Percentiles rank a stretch among this genome's conserved stretches.
Evolutionary conservation across 1,140 invertebrate genomes (phyloP).

Genomic region (Drosophila lacertosa): DNA sequence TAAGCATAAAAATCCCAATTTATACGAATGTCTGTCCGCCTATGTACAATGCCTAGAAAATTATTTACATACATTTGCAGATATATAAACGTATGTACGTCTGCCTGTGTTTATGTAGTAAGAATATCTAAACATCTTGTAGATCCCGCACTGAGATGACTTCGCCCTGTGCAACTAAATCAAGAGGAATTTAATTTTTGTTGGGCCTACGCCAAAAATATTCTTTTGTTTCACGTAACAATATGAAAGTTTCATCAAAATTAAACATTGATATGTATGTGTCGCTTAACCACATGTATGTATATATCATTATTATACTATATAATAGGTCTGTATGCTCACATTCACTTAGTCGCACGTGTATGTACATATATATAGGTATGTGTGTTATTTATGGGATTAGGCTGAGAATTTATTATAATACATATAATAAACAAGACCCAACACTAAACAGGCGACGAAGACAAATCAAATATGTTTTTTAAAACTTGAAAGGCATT

Average conservation of each 20-base stretch:
- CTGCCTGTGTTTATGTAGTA: slow-evolving; percentile 33
- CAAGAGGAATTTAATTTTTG: slow-evolving; percentile 50
- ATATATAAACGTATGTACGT: not conserved
- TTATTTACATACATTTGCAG: slow-evolving; percentile 1
- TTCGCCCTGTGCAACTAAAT: slow-evolving; percentile 50
- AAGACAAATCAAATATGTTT: slow-evolving; percentile 7
- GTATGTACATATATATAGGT: slow-evolving; percentile 16
- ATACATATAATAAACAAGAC: slow-evolving; percentile 23
- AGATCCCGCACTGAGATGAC: slow-evolving; percentile 32
- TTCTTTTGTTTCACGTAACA: slow-evolving; percentile 56
- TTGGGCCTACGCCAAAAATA: slow-evolving; percentile 48
- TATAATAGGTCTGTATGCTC: slow-evolving; percentile 6
- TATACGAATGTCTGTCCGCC: slow-evolving; percentile 6
- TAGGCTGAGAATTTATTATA: slow-evolving; percentile 42
- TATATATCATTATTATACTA: slow-evolving; percentile 13
- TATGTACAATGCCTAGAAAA: not conserved
- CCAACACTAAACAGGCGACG: slow-evolving; percentile 17
- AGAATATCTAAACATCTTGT: slow-evolving; percentile 33
- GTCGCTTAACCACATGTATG: slow-evolving; percentile 2
- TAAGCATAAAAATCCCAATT: slow-evolving; percentile 21
- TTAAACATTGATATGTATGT: slow-evolving; percentile 39
- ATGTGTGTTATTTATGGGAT: slow-evolving; percentile 36
- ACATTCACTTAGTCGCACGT: slow-evolving; percentile 30
- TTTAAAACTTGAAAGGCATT: not conserved
- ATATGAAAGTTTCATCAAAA: slow-evolving; percentile 53